These are phyloP conservation scores for Onthophagus taurus DNA, from an alignment of 1,140 invertebrate genomes.

Conservation along the genomic window DNA sequence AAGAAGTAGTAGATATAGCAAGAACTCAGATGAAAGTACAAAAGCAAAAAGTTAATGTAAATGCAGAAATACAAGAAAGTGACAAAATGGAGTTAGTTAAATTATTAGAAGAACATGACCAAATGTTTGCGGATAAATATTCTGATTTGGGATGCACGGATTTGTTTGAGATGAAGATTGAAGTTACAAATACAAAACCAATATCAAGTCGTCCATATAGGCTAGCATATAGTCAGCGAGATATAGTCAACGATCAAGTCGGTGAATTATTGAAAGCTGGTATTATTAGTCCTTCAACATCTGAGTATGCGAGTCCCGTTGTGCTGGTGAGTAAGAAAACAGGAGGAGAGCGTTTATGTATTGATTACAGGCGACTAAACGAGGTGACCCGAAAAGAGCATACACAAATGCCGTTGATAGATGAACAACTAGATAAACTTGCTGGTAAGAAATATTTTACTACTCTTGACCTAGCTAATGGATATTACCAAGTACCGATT, in stretches of 20 bases:
- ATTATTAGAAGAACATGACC: too few relatives aligned
- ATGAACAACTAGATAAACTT: background rate
- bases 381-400: background rate
- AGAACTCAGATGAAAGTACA: too few relatives aligned
- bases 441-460: background rate
- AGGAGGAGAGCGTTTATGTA: conserved; percentile 13
- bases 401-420: background rate
- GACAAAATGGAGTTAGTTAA: too few relatives aligned
- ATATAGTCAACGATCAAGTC: conserved; percentile 1
- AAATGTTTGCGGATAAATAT: too few relatives aligned
- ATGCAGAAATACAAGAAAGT: too few relatives aligned
- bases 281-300: conserved; percentile 8
- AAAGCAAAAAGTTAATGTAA: too few relatives aligned
- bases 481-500: background rate
- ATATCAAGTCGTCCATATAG: conserved; percentile 6
- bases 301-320: conserved; percentile 34
- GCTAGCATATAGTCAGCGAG: background rate
- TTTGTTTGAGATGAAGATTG: conserved; percentile 10
- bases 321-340: conserved; percentile 39
- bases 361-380: too few relatives aligned
- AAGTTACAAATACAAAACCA: conserved; percentile 1
- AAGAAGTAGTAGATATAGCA: too few relatives aligned
- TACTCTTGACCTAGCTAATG: background rate
- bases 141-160: conserved; percentile 13
- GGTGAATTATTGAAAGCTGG: background rate